Conservation (phyloP, 2,113 vertebrate genomes). For the Leucopsar rothschildi region DNA sequence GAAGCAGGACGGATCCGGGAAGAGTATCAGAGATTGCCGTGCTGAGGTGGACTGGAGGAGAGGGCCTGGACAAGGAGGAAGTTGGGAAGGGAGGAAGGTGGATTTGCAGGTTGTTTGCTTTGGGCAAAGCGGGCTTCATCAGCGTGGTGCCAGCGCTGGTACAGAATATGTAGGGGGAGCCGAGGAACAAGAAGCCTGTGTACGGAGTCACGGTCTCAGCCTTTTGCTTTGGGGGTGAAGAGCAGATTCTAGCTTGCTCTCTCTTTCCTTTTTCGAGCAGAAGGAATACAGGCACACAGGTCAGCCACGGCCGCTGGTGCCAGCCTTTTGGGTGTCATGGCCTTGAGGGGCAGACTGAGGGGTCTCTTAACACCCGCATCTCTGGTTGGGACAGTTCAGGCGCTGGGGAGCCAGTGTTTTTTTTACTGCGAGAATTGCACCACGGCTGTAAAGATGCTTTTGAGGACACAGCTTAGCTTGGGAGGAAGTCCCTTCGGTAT, state of each 20-base stretch:
- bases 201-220: background rate
- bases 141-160: background rate
- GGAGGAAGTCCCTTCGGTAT: background rate
- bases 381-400: background rate
- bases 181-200: background rate
- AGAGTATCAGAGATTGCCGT: fast-evolving
- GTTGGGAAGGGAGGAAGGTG: background rate
- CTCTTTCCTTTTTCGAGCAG: background rate
- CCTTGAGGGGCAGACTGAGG: fast-evolving
- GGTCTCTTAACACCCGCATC: background rate
- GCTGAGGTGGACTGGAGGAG: background rate
- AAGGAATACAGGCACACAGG: fast-evolving
- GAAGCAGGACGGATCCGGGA: background rate
- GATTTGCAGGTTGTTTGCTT: background rate
- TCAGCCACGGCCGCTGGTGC: background rate
- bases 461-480: background rate
- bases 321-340: background rate
- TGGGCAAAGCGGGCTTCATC: background rate
- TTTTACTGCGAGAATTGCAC: background rate
- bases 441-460: background rate
- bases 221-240: background rate
- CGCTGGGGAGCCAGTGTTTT: background rate
- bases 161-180: background rate
- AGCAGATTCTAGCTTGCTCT: background rate
- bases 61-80: background rate